phyloP scores from a whole-genome alignment of 2,888 invertebrate genomes.

The Epirrhoe alternata region DNA sequence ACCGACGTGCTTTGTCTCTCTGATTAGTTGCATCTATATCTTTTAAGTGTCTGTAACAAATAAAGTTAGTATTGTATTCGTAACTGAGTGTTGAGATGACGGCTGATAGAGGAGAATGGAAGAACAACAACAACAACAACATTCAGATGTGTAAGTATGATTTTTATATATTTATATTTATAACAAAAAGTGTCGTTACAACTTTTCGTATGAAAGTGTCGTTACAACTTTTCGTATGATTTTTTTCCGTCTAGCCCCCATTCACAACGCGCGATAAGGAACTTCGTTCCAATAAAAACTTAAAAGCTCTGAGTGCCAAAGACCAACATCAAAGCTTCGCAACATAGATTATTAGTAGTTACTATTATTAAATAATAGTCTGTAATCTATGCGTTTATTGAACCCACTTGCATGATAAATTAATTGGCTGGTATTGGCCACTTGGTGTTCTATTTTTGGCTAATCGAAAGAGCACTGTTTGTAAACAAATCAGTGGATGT shows the following conservation, averaged over 20 bases:
- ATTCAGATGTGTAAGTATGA: no score
- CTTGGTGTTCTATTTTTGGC: conserved; percentile 40
- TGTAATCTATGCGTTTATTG: conserved; percentile 43
- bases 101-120: no score
- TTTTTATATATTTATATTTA: no score
- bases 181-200: no score
- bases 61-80: no score
- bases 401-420: conserved; percentile 42
- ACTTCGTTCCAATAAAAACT: no score
- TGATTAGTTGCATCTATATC: conserved; percentile 26
- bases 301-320: conserved; percentile 13
- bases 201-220: no score
- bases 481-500: conserved; percentile 40
- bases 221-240: no score
- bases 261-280: no score
- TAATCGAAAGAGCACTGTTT: conserved; percentile 41
- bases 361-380: conserved; percentile 15
- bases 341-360: conserved; percentile 15
- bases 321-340: conserved; percentile 34
- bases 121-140: no score
- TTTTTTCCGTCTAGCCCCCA: no score
- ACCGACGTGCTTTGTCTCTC: conserved; percentile 35
- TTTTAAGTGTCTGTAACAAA: not conserved
- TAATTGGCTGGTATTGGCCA: conserved; percentile 44
- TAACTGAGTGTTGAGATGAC: no score